phyloP scores from a whole-genome alignment of 1,140 invertebrate genomes.

The Drosophila pseudoananassae region DNA sequence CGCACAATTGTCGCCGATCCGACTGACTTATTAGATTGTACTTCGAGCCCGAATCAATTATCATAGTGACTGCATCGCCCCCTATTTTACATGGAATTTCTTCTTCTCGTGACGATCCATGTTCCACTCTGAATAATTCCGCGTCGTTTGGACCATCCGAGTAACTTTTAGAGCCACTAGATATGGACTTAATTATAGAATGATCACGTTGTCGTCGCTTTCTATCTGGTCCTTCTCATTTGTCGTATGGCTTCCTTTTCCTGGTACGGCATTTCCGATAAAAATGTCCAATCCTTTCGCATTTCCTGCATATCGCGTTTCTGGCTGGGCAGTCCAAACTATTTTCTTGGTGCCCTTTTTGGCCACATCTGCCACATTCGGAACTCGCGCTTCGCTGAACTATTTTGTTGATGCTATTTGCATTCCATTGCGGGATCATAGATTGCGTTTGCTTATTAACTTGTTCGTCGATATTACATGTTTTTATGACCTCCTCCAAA shows the following conservation, averaged over 20 bases:
- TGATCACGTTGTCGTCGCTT: conserved; percentile 1
- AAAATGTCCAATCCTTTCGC: not conserved
- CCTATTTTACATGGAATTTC: not conserved
- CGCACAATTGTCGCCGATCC: conserved; percentile 1
- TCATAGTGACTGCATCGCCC: too few species aligned
- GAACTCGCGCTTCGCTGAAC: conserved; percentile 4
- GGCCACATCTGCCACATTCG: conserved; percentile 1
- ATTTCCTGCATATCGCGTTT: not conserved
- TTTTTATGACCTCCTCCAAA: too few species aligned
- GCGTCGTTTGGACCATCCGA: not conserved
- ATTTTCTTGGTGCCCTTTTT: conserved; percentile 7
- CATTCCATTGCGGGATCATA: conserved; percentile 1
- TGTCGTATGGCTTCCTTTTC: not conserved
- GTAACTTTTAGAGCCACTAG: too few species aligned
- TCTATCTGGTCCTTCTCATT: not conserved
- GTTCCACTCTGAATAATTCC: not conserved
- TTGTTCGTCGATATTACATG: too few species aligned
- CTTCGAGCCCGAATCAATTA: not conserved
- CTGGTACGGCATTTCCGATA: conserved; percentile 2
- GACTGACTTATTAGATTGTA: not conserved
- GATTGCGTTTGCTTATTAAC: conserved; percentile 1
- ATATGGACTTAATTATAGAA: not conserved
- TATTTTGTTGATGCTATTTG: conserved; percentile 8
- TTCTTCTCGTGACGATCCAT: not conserved
- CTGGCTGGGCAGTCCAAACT: not conserved